Evolutionary conservation across 2,113 vertebrate species (phyloP).

Genomic region (Catharus bicknelli): DNA sequence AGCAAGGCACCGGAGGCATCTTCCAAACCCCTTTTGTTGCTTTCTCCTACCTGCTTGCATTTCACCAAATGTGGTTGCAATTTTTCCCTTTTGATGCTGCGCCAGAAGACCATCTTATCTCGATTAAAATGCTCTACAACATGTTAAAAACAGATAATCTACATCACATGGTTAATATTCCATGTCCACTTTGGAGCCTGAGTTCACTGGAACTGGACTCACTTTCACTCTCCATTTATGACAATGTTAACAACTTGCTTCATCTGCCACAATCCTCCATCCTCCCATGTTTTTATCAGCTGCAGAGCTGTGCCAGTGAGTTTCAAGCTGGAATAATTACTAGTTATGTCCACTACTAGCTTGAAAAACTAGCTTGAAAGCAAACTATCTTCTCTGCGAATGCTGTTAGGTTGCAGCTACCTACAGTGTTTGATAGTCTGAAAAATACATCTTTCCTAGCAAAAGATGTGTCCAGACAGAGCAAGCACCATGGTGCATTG

Average conservation of each 20-base stretch:
- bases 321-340: not conserved
- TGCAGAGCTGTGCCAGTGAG: not conserved
- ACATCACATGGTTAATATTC: not conserved
- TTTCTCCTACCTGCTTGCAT: slow-evolving; percentile 34
- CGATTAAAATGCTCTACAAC: not conserved
- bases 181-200: not conserved
- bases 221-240: not conserved
- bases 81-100: slow-evolving; percentile 29
- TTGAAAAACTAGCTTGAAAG: not conserved
- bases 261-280: not conserved
- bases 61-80: slow-evolving; percentile 32
- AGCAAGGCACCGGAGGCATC: not conserved
- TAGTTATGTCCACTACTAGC: not conserved
- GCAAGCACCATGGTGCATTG: not conserved
- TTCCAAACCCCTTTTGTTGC: not conserved
- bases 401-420: not conserved
- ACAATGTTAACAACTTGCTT: not conserved
- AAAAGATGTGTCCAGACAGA: not conserved
- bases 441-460: not conserved
- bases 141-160: slow-evolving; percentile 34
- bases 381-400: not conserved
- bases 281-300: not conserved
- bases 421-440: not conserved
- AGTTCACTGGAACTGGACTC: not conserved
- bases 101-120: slow-evolving; percentile 46